Base-by-base conservation (phyloP, 2,797 vertebrate species). In the Galago senegalensis region DNA sequence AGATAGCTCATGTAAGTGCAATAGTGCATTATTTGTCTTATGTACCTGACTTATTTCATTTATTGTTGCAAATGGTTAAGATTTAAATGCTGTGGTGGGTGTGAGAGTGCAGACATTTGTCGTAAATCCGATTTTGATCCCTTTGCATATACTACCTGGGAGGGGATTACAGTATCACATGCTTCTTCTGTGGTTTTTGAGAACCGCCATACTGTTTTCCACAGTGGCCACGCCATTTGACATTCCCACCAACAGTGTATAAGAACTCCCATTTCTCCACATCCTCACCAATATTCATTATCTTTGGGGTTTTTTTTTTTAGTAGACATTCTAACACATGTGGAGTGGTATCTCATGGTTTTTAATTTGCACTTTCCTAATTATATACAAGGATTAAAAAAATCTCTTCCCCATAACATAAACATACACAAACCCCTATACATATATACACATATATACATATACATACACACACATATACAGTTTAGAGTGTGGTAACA, bases 361-460 rank as follows among this genome's bases (percentile, higher is more conserved):
- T 58, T 58, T 58, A 58, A 58, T 58, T 58, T 20, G 18, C 16
- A 58, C 49, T 58, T 56, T 58, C 56, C 56, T 20, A 27, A 89
- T 93, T 43, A 49, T 76, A 90, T 21, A 81, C 63, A 91, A 34
- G 23, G 25, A 73, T 81, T 43, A 20, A 84, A 89, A 91, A 12
- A 23, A 23, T 61, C 60, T 61, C 60, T 61, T 23, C 23, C 60
- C 25, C 23, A 46, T 53, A 53, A 53, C 14, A 53, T 40, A 49
- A 31, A 91, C 21, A 46, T 8, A 16, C 72, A 29, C 40, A 75
- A 40, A 37, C 40, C 83, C 27, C 7, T 20, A 46, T 7, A 29
- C 72, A 46, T 14, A 49, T 31, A 91, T 37, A 49, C 40, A 91
- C 27, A 43, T 7, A 14, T 40, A 43, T 23, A 91, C 27, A 58